These are phyloP conservation scores for Nyctibius bracteatus DNA, from an alignment of 2,113 vertebrate species.

Conservation along the genomic window DNA sequence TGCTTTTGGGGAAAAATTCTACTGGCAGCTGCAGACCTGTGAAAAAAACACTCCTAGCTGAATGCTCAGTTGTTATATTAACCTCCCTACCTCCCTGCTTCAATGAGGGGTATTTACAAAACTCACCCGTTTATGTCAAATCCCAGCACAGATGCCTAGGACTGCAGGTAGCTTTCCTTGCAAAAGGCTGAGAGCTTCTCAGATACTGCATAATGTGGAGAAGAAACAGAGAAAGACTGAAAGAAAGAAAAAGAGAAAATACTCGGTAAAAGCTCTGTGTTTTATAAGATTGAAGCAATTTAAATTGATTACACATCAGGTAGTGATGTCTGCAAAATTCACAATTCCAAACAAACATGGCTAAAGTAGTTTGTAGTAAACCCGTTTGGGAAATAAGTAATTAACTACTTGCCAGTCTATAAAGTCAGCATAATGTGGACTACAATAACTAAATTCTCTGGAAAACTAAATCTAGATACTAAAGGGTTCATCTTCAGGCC, in stretches of 20 bases:
- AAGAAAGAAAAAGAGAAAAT: neutral
- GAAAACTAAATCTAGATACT: neutral
- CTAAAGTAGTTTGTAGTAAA: neutral
- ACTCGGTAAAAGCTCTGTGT: neutral
- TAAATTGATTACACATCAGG: neutral
- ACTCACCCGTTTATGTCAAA: neutral
- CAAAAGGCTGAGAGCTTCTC: neutral
- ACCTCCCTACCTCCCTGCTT: neutral
- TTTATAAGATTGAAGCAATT: neutral
- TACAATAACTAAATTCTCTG: neutral
- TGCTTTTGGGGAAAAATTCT: neutral
- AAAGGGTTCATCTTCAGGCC: neutral
- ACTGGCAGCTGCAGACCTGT: neutral
- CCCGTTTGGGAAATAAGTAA: neutral
- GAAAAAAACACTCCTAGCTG: fast-evolving
- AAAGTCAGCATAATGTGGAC: neutral
- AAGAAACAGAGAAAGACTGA: no score
- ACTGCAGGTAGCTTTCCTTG: neutral
- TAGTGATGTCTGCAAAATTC: neutral
- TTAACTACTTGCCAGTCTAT: neutral
- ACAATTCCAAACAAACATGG: neutral
- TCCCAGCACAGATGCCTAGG: neutral
- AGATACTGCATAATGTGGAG: neutral
- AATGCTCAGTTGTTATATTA: neutral
- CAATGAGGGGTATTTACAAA: neutral